Percentiles rank a stretch among this genome's conserved stretches.
These are phyloP conservation scores for Conops quadrifasciatus DNA, from an alignment of 2,888 invertebrate genomes.

Conservation along the genomic window DNA sequence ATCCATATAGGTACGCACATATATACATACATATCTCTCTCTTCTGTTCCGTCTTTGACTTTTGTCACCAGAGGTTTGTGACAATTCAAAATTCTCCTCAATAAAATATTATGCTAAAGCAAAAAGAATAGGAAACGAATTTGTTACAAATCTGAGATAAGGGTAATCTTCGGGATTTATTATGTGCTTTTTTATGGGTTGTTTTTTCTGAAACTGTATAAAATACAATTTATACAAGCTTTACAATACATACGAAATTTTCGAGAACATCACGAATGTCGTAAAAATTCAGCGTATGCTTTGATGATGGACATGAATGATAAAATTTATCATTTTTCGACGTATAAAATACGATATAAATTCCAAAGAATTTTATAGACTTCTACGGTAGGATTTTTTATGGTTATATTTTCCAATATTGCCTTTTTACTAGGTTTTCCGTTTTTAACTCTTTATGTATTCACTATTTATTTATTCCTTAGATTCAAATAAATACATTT, in stretches of 20 bases:
- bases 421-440: background rate
- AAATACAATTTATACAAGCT: background rate
- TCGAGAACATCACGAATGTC: slow-evolving; percentile 22
- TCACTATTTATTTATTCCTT: too few species aligned
- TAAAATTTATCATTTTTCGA: background rate
- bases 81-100: too few species aligned
- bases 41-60: too few species aligned
- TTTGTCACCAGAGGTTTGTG: too few species aligned
- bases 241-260: slow-evolving; percentile 25
- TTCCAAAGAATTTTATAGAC: background rate
- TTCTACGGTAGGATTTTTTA: background rate
- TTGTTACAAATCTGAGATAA: background rate
- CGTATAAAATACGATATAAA: background rate
- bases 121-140: background rate
- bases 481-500: too few species aligned
- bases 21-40: too few species aligned
- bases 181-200: background rate
- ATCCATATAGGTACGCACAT: too few species aligned
- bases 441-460: background rate
- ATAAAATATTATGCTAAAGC: background rate
- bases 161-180: too few species aligned
- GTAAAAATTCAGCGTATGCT: too few species aligned
- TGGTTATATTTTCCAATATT: background rate
- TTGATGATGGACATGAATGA: background rate
- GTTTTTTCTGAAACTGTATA: background rate